Conservation (phyloP, 1,140 invertebrate species). For the Prorops nasuta region DNA sequence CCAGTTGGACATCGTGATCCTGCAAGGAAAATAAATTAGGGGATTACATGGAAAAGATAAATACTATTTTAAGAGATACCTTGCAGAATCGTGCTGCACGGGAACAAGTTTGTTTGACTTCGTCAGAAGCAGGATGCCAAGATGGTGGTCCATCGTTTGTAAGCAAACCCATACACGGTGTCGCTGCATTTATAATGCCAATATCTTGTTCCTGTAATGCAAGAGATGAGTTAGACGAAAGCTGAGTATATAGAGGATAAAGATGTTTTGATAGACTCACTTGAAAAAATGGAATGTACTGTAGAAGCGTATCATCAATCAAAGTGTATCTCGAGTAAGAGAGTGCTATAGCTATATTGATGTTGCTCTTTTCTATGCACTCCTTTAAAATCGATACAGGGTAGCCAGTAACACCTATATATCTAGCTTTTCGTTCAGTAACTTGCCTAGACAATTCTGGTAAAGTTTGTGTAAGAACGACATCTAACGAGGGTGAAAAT, state of each 20-base stretch:
- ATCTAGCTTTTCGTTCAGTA: slow-evolving; percentile 73
- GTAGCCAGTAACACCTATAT: slow-evolving; percentile 88
- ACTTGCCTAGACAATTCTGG: slow-evolving; percentile 75
- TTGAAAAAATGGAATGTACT: slow-evolving; percentile 76
- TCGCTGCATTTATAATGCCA: slow-evolving; percentile 80
- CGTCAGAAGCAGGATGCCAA: slow-evolving; percentile 80
- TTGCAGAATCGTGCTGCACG: slow-evolving; percentile 66
- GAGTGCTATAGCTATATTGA: slow-evolving; percentile 72
- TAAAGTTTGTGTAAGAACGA: slow-evolving; percentile 82
- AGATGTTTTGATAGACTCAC: slow-evolving; percentile 51
- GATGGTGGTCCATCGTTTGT: slow-evolving; percentile 70
- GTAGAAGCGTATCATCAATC: slow-evolving; percentile 72
- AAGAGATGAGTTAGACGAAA: slow-evolving; percentile 3
- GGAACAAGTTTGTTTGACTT: slow-evolving; percentile 66
- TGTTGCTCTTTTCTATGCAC: slow-evolving; percentile 66
- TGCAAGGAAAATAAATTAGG: slow-evolving; percentile 35
- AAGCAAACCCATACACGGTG: slow-evolving; percentile 78
- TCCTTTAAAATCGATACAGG: slow-evolving; percentile 74
- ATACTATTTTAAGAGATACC: slow-evolving; percentile 43
- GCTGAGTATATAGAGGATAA: neutral
- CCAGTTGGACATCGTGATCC: slow-evolving; percentile 66
- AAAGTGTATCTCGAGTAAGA: slow-evolving; percentile 79
- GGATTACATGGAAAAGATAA: slow-evolving; percentile 5
- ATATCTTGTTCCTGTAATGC: slow-evolving; percentile 67
- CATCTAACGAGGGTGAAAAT: slow-evolving; percentile 75